Evolutionary conservation across 2,888 invertebrate species (phyloP).

Genomic region (Thumatha senex): DNA sequence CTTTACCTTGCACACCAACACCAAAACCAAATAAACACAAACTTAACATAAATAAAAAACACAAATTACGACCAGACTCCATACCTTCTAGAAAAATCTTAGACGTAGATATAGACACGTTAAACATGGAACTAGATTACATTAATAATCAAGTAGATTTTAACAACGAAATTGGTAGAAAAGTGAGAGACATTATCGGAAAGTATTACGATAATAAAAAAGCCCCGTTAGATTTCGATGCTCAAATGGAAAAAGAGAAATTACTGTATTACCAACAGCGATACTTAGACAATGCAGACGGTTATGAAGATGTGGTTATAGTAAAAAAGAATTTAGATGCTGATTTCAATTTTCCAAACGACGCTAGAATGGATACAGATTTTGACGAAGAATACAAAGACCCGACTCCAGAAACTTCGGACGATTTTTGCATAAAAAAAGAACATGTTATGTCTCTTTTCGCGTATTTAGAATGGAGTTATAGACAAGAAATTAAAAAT

Average conservation of each 20-base stretch:
- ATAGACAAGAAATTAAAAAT: slow-evolving; percentile 85
- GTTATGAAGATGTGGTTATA: slow-evolving; percentile 75
- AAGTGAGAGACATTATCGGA: slow-evolving; percentile 72
- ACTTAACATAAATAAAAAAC: slow-evolving; percentile 42
- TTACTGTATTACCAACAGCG: slow-evolving; percentile 74
- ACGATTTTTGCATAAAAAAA: slow-evolving; percentile 84
- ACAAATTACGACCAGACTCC: slow-evolving; percentile 41
- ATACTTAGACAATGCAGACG: slow-evolving; percentile 72
- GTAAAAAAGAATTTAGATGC: slow-evolving; percentile 79
- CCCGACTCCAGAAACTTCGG: slow-evolving; percentile 64
- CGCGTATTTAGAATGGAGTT: slow-evolving; percentile 92
- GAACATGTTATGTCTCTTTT: slow-evolving; percentile 91
- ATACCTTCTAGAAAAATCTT: slow-evolving; percentile 54
- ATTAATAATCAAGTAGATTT: slow-evolving; percentile 74
- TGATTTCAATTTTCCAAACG: slow-evolving; percentile 79
- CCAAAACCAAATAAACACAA: slow-evolving; percentile 42
- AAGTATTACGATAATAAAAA: slow-evolving; percentile 69
- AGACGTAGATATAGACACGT: slow-evolving; percentile 67
- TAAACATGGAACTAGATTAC: slow-evolving; percentile 74
- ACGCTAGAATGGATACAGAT: slow-evolving; percentile 69
- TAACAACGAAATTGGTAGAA: slow-evolving; percentile 71
- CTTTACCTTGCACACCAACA: slow-evolving; percentile 88
- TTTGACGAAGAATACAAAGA: slow-evolving; percentile 77
- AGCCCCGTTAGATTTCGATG: slow-evolving; percentile 71
- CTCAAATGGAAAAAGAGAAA: slow-evolving; percentile 80